Base-by-base conservation (phyloP, 2,888 invertebrate genomes). In the Agrotis segetum region DNA sequence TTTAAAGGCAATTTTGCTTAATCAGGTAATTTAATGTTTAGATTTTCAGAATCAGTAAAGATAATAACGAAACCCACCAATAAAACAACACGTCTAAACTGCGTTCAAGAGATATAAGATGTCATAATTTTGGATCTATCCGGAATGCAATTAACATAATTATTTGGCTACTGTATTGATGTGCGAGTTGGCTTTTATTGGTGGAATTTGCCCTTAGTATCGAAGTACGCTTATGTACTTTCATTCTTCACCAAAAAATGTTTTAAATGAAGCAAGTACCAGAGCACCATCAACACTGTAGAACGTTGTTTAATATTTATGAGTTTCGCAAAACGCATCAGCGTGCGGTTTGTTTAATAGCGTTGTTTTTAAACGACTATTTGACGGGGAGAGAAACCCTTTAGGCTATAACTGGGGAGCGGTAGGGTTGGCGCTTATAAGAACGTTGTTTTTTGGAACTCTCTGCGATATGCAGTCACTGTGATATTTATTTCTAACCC, bases 361-460 rank as follows among this genome's bases (percentile, higher is more conserved):
- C 92, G 92, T 95, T 95, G 96, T 96, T 96, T 96, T 96, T 95
- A 95, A 96, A 93, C 94, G 95, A 92, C 93, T 92, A 95, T 95
- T 93, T 90, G 92, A 88, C 89, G 91, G 89, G 89, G 89, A 90
- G 86, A 84, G 90, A 90, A 93, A 93, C 93, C 93, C 93, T 94
- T 96, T 95, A 94, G 96, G 96, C 95, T 90, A 94, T 87, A 87
- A 87, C 83, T 85, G 84, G 89, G 89, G 89, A 85, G 87, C 76
- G 62, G 19, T 88, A 96, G 95, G 95, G 95, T 75, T 95, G 91
- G 0, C 86, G 77, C 74, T 1, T 3, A n/a, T 4, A 1, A 44
- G 2, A 5, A 3, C 7, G 1, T 13, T 17, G 7, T 1, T 47
- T 17, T 70, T 21, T 9, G 11, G 9, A 13, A 6, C 4, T 14